Evolutionary conservation across 2,888 invertebrate species (phyloP), one percentile per base, ranked within the genome.

Genomic region (Hylaea fasciaria): DNA sequence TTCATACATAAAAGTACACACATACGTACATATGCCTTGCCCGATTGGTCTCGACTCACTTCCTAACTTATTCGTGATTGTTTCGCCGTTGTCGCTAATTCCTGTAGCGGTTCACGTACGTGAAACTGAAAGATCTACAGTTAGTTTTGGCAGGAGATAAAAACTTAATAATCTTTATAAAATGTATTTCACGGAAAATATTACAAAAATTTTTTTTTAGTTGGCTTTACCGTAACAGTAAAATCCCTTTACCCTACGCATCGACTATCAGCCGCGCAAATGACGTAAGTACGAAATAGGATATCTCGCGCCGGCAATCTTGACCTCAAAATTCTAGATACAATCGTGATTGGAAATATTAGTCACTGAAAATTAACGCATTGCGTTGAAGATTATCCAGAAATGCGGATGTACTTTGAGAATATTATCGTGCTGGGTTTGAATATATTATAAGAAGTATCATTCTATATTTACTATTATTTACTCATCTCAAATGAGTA

Each of bases 241-340:
- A 22, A 5, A 22, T 22, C 22, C 22, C 37, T 47, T 41, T 45
- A 11, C 22, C 35, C 28, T 29, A 2, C 32, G 32, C 43, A 49
- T 46, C 29, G 47, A 44, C 14, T 0, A 9, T 22, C 22, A 41
- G n/a, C 10, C 11, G 29, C 2, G 9, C 37, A 44, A 64, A 57
- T 69, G 65, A 67, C 67, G 67, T 61, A 66, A 68, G 51, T 50
- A 14, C 11, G 53, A 58, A 45, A 64, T 53, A 67, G 69, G 69
- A 69, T 63, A 64, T 64, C 49, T 62, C 17, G 54, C 32, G 51
- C 45, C 14, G 55, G 43, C 48, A 59, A 28, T 65, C 69, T 71
- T 71, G 73, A 73, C 70, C 73, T 69, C 67, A 71, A 71, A 71
- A 63, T 70, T 67, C 64, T 64, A 69, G 48, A 65, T 68, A 70